Conservation (phyloP, 2,888 invertebrate species). For the Bembecia ichneumoniformis region DNA sequence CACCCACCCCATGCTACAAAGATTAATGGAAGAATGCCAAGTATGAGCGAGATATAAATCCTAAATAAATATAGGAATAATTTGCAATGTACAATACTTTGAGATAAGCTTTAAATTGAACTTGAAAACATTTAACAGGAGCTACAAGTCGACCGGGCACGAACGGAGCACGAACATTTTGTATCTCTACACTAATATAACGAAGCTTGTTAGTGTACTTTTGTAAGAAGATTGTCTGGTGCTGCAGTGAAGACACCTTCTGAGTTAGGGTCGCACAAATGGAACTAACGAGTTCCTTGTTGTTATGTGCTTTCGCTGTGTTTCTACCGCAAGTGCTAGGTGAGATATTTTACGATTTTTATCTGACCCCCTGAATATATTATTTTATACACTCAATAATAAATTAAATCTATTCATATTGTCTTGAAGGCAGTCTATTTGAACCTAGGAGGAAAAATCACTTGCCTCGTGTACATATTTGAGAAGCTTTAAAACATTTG, state of each 20-base stretch:
- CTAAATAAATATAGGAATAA: too few species aligned
- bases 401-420: too few species aligned
- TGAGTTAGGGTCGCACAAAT: slow-evolving; percentile 39
- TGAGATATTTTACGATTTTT: slow-evolving; percentile 28
- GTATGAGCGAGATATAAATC: too few species aligned
- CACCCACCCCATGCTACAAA: too few species aligned
- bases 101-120: slow-evolving; percentile 21
- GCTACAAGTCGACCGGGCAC: slow-evolving; percentile 17
- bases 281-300: slow-evolving; percentile 61
- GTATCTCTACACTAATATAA: slow-evolving; percentile 37
- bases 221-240: slow-evolving; percentile 53
- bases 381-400: too few species aligned
- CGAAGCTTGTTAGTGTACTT: slow-evolving; percentile 65
- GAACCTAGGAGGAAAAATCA: too few species aligned
- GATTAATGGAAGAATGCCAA: too few species aligned
- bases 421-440: too few species aligned
- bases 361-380: slow-evolving; percentile 2
- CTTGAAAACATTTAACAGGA: slow-evolving; percentile 40
- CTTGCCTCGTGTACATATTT: too few species aligned
- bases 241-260: slow-evolving; percentile 44
- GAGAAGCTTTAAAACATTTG: too few species aligned
- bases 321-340: slow-evolving; percentile 39
- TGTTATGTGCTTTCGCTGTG: slow-evolving; percentile 43
- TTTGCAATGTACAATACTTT: not conserved
- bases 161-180: slow-evolving; percentile 29